Evolutionary conservation across 2,797 vertebrate genomes (phyloP).

Genomic region (Mormyrops boulengeri): DNA sequence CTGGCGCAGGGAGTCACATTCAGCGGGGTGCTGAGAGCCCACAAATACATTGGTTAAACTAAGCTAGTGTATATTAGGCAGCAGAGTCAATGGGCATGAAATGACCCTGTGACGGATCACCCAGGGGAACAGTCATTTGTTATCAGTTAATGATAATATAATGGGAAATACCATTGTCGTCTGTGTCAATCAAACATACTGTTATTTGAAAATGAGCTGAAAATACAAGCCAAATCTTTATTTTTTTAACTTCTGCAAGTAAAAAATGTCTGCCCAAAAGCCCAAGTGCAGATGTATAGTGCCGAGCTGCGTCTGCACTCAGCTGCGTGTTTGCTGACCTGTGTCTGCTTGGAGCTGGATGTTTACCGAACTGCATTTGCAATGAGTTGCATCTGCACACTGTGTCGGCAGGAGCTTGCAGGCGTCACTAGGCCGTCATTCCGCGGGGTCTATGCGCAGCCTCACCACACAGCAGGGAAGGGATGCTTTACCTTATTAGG

Average conservation of each 20-base stretch:
- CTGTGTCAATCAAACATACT: background rate
- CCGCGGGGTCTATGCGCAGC: background rate
- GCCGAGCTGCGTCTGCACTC: background rate
- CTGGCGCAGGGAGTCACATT: background rate
- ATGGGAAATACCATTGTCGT: background rate
- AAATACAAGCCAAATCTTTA: background rate
- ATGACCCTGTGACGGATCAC: background rate
- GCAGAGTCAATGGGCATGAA: background rate
- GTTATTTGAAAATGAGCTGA: background rate
- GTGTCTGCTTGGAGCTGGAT: background rate
- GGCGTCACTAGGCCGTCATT: background rate
- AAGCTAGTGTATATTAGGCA: background rate
- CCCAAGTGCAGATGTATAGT: background rate
- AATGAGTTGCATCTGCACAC: background rate
- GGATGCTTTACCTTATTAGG: conserved; percentile 63
- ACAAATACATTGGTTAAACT: background rate
- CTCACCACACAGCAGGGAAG: conserved; percentile 15
- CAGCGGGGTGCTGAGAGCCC: background rate
- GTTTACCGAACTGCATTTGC: background rate
- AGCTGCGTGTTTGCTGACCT: background rate
- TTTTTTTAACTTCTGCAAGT: background rate
- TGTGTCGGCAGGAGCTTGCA: background rate
- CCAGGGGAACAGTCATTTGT: background rate
- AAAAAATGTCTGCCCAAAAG: background rate
- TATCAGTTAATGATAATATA: background rate